Evolutionary conservation across 2,113 vertebrate genomes (phyloP), one percentile per base, ranked within the genome.

Genomic region (Smithornis capensis): DNA sequence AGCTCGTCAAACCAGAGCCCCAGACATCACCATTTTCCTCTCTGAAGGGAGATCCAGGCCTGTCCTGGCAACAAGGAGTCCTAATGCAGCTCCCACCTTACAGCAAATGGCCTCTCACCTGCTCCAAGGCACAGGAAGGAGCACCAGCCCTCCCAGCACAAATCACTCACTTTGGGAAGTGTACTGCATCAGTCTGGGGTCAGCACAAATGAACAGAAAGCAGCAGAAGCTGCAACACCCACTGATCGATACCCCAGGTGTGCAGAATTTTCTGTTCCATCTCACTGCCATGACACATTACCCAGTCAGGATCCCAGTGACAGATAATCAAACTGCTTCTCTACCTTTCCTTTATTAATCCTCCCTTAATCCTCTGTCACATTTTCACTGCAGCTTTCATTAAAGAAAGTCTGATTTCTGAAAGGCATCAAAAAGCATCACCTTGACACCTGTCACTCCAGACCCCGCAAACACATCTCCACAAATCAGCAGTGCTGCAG

Each of bases 221-320:
- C 87, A 22, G 3, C 8, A 0, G 0, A 6, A 28, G 8, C 0
- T 29, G 35, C 40, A 33, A 12, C 68, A 19, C 7, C 37, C 49
- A 3, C 31, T 5, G 19, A 29, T 29, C 9, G 0, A 19, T 7
- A 42, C 0, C 67, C 33, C 38, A 28, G 38, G 19, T 12, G 50
- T 2, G n/a, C 68, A 49, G 57, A 44, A 60, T 18, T 25, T 45
- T 31, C 76, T 28, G 18, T 9, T 67, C 35, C 38, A 2, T 8
- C 68, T 35, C 49, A 8, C 19, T 17, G 44, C 81, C 52, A 3
- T 0, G 7, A 29, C 35, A 45, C 19, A 0, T 16, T 19, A 29
- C 19, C 23, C 55, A 42, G 62, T 31, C 16, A 71, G 4, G 35
- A 9, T 49, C 50, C 31, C 77, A 6, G 19, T 25, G 77, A 60